Conservation (phyloP, 1,140 invertebrate species). For the Saxidomus purpurata region DNA sequence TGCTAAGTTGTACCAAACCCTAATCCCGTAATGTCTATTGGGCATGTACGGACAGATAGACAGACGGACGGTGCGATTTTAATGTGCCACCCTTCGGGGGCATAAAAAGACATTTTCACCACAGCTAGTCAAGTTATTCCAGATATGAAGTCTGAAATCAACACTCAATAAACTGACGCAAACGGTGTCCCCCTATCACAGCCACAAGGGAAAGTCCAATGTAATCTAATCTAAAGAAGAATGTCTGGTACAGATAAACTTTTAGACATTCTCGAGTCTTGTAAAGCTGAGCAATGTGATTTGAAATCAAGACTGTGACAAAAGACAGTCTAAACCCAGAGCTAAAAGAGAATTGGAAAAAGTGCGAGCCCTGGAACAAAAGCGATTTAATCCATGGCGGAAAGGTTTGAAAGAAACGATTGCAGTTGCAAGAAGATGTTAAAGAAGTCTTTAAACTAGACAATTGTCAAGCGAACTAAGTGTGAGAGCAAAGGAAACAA, state of each 20-base stretch:
- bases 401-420: not conserved
- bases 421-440: not conserved
- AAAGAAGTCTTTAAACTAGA: not conserved
- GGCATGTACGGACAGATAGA: too few relatives aligned
- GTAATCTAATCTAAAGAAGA: too few relatives aligned
- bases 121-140: not conserved
- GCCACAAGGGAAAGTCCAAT: too few relatives aligned
- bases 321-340: conserved; percentile 1
- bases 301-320: not conserved
- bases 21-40: too few relatives aligned
- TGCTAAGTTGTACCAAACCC: too few relatives aligned
- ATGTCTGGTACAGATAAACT: too few relatives aligned
- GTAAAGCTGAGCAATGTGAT: not conserved
- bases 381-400: not conserved
- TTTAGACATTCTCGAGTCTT: not conserved
- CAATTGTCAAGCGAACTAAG: not conserved
- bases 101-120: conserved; percentile 1
- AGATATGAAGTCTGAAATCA: too few relatives aligned
- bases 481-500: not conserved
- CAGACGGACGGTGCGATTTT: too few relatives aligned
- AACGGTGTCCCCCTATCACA: too few relatives aligned
- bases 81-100: too few relatives aligned
- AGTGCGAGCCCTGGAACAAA: not conserved
- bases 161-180: too few relatives aligned
- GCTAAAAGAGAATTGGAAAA: not conserved